Evolutionary conservation across 2,113 vertebrate genomes (phyloP), one percentile per base, ranked within the genome.

Genomic region (Deroptyus accipitrinus): DNA sequence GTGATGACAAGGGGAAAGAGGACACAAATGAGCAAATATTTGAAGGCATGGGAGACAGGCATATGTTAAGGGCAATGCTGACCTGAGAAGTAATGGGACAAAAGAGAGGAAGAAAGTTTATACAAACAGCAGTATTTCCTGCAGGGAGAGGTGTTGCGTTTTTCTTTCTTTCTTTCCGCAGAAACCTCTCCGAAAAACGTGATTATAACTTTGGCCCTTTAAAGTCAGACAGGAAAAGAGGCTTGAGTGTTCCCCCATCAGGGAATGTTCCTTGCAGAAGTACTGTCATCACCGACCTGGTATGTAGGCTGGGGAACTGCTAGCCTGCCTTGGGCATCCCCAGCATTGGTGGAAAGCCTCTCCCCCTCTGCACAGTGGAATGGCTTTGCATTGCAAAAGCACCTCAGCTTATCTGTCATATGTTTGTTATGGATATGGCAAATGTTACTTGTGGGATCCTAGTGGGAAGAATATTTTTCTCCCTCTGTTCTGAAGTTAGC

Each of bases 171-270:
- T 25, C 10, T 44, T 69, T 59, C 12, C 69, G 17, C 31, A 46
- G 78, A 61, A 86, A 41, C 39, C 6, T 46, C 35, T 76, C 41
- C 33, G 62, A 42, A 83, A 75, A 41, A 17, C 33, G 7, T 41
- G 13, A 3, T 0, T 51, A 23, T 55, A 39, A 20, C n/a, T 42
- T 44, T 86, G 51, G 3, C 22, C n/a, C 10, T 70, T 68, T 44
- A 15, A 42, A 78, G 23, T 27, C 30, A 44, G 49, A 19, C 25
- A 59, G 46, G 24, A 49, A 23, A 37, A 42, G 75, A 81, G 9
- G 20, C 42, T 78, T 66, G 9, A 88, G 64, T 0, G 0, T 76
- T 57, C 28, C 33, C 17, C 19, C 2, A 0, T 6, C 55, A 54
- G 23, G 49, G 49, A 37, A 28, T 25, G 19, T 44, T 63, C 57